Base-by-base conservation (phyloP, 2,888 invertebrate genomes). In the Bedellia somnulentella region DNA sequence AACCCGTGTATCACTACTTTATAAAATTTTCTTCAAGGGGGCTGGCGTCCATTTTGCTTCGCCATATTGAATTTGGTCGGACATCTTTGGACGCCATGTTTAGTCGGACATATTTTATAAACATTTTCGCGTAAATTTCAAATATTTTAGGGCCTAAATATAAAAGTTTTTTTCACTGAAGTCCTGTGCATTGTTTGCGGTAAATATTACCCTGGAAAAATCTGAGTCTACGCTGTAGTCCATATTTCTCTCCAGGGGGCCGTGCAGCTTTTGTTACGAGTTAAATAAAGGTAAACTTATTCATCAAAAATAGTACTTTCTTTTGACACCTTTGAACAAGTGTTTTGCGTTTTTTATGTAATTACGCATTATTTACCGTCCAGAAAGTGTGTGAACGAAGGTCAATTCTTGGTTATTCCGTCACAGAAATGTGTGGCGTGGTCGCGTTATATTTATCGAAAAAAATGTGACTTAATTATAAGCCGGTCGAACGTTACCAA, bases 71-170 rank as follows among this genome's bases (percentile, higher is more conserved):
- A 77, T 77, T 75, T 76, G 68, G 76, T 77, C 80, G 75, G 80
- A 80, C 80, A 80, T 80, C 75, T 80, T 81, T 78, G 78, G 78
- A 78, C 80, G 83, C 83, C 83, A 83, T 83, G 81, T 83, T 82
- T 81, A 81, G 79, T 79, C 83, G 79, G 82, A 82, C 83, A 83
- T 83, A 81, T 83, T 83, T 83, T 81, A 82, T 82, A 82, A 82
- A 82, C 81, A 82, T 76, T 77, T 77, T 76, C 73, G 70, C 70
- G 70, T 78, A 76, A 77, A 63, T 76, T 78, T 78, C 70, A 78
- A 76, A 77, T 77, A 73, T 73, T 75, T 70, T 68, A 59, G 47
- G 52, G 60, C 54, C 53, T 57, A 61, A 64, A 61, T 64, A 70
- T 56, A 55, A 51, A 68, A 70, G 61, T 64, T 73, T 75, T 62